Evolutionary conservation across 2,888 invertebrate species (phyloP).

Genomic region (Gandaritis pyraliata): DNA sequence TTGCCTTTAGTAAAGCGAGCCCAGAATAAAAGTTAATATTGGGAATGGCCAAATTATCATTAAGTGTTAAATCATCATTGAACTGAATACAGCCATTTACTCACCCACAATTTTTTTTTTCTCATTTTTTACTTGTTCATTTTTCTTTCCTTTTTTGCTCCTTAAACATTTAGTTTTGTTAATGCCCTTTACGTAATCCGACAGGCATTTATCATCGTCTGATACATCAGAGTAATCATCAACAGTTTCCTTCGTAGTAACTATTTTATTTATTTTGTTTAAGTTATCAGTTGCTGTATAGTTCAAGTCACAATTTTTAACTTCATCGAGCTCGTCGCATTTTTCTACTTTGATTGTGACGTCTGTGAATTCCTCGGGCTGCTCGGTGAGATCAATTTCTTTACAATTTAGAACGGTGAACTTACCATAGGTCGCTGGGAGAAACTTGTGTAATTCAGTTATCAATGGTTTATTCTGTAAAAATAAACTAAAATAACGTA

Average conservation of each 20-base stretch:
- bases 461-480: conserved; percentile 21
- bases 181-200: conserved; percentile 9
- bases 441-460: conserved; percentile 16
- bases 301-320: not conserved
- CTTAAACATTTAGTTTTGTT: conserved; percentile 4
- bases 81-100: not conserved
- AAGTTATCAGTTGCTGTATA: not conserved
- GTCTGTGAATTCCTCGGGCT: conserved; percentile 1
- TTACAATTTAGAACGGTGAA: not conserved
- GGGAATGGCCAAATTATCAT: no score
- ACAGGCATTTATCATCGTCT: conserved; percentile 21
- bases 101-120: not conserved
- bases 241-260: not conserved
- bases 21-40: no score
- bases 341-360: conserved; percentile 17
- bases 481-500: conserved; percentile 1
- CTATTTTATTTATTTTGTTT: not conserved
- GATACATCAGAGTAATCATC: conserved; percentile 7
- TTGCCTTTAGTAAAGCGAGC: no score
- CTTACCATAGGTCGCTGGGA: conserved; percentile 14
- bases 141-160: conserved; percentile 9
- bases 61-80: no score
- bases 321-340: conserved; percentile 8
- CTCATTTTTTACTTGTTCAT: conserved; percentile 18
- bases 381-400: conserved; percentile 7